Evolutionary conservation across 2,888 invertebrate species (phyloP).

Genomic region (Nemotelus pantherinus): DNA sequence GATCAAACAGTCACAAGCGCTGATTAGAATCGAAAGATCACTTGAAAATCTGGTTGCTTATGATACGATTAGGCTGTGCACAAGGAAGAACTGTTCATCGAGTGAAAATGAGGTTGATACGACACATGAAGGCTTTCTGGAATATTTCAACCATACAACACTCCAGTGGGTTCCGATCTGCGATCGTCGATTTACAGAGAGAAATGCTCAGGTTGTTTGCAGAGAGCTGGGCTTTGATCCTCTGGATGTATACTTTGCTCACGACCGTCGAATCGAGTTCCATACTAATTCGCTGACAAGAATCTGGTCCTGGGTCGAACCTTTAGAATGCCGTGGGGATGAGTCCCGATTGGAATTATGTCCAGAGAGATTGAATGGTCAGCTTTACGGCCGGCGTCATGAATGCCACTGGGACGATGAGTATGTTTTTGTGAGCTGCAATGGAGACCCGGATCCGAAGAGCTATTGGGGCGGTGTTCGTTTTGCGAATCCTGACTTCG

Average conservation of each 20-base stretch:
- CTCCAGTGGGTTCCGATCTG: slow-evolving; percentile 97
- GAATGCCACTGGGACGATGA: slow-evolving; percentile 89
- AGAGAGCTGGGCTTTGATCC: slow-evolving; percentile 90
- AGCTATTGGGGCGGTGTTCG: slow-evolving; percentile 97
- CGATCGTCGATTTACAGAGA: slow-evolving; percentile 92
- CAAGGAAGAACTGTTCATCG: slow-evolving; percentile 75
- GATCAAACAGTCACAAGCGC: slow-evolving; percentile 55
- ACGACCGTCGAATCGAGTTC: slow-evolving; percentile 86
- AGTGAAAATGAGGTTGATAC: slow-evolving; percentile 67
- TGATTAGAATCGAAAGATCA: slow-evolving; percentile 60
- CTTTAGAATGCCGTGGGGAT: slow-evolving; percentile 82
- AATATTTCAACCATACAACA: slow-evolving; percentile 94
- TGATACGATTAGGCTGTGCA: slow-evolving; percentile 81
- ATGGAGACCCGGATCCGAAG: slow-evolving; percentile 69
- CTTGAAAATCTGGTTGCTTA: slow-evolving; percentile 68
- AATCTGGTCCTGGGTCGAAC: slow-evolving; percentile 96
- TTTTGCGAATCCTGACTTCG: slow-evolving; percentile 89
- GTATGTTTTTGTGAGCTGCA: slow-evolving; percentile 94
- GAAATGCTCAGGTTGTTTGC: slow-evolving; percentile 97
- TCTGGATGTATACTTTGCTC: slow-evolving; percentile 87
- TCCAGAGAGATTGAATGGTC: slow-evolving; percentile 88
- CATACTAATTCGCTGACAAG: slow-evolving; percentile 87
- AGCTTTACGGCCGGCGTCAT: slow-evolving; percentile 84
- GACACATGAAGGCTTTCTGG: slow-evolving; percentile 86
- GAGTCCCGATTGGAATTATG: slow-evolving; percentile 84